A percentile compares a stretch with the other conserved stretches of the same genome.
These are phyloP conservation scores for Apoda limacodes DNA, from an alignment of 2,888 invertebrate species.

Conservation along the genomic window DNA sequence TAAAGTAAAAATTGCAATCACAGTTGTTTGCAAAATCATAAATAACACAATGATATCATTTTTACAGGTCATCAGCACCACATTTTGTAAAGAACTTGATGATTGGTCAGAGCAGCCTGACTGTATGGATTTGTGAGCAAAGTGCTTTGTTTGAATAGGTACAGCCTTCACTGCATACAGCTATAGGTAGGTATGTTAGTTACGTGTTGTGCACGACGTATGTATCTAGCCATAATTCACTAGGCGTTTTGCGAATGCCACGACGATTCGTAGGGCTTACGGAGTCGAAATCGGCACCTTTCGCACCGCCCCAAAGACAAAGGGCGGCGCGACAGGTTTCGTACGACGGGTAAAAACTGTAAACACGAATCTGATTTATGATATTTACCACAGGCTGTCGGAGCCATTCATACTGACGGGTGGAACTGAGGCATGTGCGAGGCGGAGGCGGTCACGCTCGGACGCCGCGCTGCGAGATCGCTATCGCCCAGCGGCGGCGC, in stretches of 20 bases:
- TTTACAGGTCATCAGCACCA: constrained; percentile 34
- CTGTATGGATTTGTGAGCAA: constrained; percentile 53
- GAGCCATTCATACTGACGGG: constrained; percentile 37
- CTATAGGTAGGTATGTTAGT: constrained; percentile 46
- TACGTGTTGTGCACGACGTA: constrained; percentile 42
- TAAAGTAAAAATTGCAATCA: constrained; percentile 43
- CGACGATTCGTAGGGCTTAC: constrained; percentile 26
- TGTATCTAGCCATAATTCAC: constrained; percentile 56
- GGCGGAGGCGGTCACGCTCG: constrained; percentile 58
- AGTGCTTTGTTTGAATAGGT: constrained; percentile 66
- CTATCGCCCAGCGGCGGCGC: constrained; percentile 43
- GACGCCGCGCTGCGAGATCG: constrained; percentile 54
- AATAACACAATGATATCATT: constrained; percentile 44
- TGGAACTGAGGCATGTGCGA: constrained; percentile 25
- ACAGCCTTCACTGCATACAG: constrained; percentile 61
- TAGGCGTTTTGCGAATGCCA: constrained; percentile 39
- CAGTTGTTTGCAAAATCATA: constrained; percentile 51
- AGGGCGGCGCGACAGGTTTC: constrained; percentile 32
- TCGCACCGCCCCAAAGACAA: constrained; percentile 30
- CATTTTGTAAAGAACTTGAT: constrained; percentile 46
- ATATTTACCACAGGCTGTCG: constrained; percentile 29
- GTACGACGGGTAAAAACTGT: constrained; percentile 25
- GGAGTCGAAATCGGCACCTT: constrained; percentile 30
- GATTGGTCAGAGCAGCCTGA: constrained; percentile 36
- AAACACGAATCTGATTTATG: constrained; percentile 61